Evolutionary conservation across 2,113 vertebrate genomes (phyloP), one percentile per base, ranked within the genome.

Genomic region (Cinclus mexicanus): DNA sequence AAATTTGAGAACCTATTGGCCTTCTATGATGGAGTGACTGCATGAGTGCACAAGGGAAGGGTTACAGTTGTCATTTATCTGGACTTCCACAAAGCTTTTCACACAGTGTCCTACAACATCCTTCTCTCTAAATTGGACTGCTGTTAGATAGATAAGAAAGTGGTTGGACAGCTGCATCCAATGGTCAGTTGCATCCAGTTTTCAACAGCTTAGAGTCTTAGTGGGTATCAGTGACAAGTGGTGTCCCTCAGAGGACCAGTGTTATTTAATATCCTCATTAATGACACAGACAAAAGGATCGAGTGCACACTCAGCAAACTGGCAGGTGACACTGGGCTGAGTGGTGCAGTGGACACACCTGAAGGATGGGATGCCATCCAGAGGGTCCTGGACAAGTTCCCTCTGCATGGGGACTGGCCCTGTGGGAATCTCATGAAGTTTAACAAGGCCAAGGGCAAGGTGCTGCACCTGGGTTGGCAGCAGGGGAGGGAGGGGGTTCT

Each of bases 101-200:
- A 9, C 41, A 55, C 0, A 0, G 28, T 41, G 16, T 33, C 16
- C 65, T 20, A 47, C 23, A 39, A 24, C 64, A 55, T 39, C 28
- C 12, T 87, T 70, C n/a, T 46, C 29, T 87, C 39, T 55, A 39
- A 46, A 53, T 9, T 10, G 19, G 39, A 28, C 16, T 70, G 19
- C 39, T 53, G 23, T n/a, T n/a, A 70, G 33, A 52, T 22, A 12
- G 55, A 29, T 47, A 29, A 44, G 7, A 18, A 42, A n/a, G 23
- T 41, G 64, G 19, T 29, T 70, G 15, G 19, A 46, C 0, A 1
- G 15, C 33, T 33, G 24, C 33, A 53, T 69, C 39, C 46, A 37
- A 46, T 12, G 33, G 39, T n/a, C 3, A 19, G 63, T 44, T 1
- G 0, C 24, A 42, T 24, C 12, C 35, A 60, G 55, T 50, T 70